These are phyloP conservation scores for Hemicrepidius hirtus DNA, from an alignment of 2,888 invertebrate genomes.

Conservation along the genomic window DNA sequence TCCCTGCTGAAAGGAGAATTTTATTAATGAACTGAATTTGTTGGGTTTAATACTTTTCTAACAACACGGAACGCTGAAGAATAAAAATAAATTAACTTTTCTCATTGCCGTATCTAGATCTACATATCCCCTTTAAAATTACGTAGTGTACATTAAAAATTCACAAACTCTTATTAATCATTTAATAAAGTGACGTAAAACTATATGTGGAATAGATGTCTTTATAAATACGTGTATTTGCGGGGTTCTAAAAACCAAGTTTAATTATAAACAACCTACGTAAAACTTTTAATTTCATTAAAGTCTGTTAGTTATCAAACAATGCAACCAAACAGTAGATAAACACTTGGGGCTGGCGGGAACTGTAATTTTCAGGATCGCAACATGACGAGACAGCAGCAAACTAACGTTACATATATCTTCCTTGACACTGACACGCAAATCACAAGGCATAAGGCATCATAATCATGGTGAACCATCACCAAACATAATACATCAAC, in stretches of 20 bases:
- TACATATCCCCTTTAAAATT: no score
- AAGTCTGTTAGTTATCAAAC: slow-evolving; percentile 22
- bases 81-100: no score
- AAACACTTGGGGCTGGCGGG: slow-evolving; percentile 41
- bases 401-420: slow-evolving; percentile 59
- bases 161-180: neutral
- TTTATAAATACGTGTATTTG: slow-evolving; percentile 10
- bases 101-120: no score
- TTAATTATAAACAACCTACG: slow-evolving; percentile 19
- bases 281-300: slow-evolving; percentile 7
- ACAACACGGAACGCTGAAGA: no score
- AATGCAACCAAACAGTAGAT: slow-evolving; percentile 51
- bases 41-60: no score
- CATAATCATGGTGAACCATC: slow-evolving; percentile 52
- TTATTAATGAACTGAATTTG: no score
- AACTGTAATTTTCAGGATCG: slow-evolving; percentile 54
- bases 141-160: neutral
- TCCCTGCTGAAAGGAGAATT: no score
- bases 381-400: slow-evolving; percentile 49
- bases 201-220: slow-evolving; percentile 1
- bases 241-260: slow-evolving; percentile 31
- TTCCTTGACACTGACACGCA: slow-evolving; percentile 61
- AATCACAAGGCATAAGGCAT: slow-evolving; percentile 60
- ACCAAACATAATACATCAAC: slow-evolving; percentile 60
- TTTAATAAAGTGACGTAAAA: slow-evolving; percentile 15